Base-by-base conservation (phyloP, 2,113 vertebrate species). In the Callipepla californica region DNA sequence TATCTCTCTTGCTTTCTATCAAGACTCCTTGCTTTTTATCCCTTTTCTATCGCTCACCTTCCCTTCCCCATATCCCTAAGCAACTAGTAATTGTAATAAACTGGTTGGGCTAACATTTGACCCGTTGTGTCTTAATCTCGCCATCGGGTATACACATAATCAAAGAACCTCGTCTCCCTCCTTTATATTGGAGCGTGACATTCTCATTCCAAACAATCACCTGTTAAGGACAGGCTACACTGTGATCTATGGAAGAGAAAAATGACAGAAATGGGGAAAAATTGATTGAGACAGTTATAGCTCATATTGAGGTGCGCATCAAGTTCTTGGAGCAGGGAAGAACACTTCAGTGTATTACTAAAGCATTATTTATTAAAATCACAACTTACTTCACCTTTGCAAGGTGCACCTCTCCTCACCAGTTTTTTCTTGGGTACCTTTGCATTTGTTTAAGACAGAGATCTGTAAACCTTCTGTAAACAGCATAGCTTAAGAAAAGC, bases 231-330 rank as follows among this genome's bases (percentile, higher is more conserved):
- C 10, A 16, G 36, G 13, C 17, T 18, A 74, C 2, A 1, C 9
- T 20, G 8, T 1, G 1, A 2, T 58, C 48, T 79, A 15, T 38
- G 47, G 75, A 7, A 22, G 55, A 40, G 45, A 72, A n/a, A 12
- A 40, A 63, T 44, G 5, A 44, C 4, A 0, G 1, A 57, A 28
- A 4, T 0, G 0, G 1, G 13, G 12, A 3, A 36, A 34, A 86
- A 78, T 25, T 3, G 5, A 9, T 2, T 42, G 11, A 7, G 20
- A 34, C 25, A 57, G 9, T 23, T 13, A 30, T 4, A 42, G 7
- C 14, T 61, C n/a, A 17, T 6, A 22, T 21, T 11, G 79, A 67
- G 13, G 3, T 40, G 3, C 14, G 5, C 1, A 47, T 0, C 1
- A 2, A 69, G 6, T 2, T 8, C 5, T 13, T 74, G 45, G 28